Base-by-base conservation (phyloP, 1,140 invertebrate species). In the Calliopsis andreniformis region DNA sequence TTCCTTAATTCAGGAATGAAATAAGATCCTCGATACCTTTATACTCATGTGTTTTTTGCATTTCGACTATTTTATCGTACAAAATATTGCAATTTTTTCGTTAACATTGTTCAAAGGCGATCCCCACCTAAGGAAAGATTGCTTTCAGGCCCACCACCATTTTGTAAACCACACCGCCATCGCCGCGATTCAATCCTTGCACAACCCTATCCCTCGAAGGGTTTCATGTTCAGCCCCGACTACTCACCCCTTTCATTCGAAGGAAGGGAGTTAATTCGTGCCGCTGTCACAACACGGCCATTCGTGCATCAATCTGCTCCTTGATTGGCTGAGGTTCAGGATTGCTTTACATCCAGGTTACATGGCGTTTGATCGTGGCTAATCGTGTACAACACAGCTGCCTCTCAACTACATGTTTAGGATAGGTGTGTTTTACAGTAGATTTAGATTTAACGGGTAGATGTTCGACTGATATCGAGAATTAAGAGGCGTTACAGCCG, bases 231-330 rank as follows among this genome's bases (percentile, higher is more conserved):
- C 69, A 75, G 70, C 66, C 42, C 79, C 59, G 63, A 53, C 62
- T 28, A 79, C 66, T 84, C 83, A 80, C 83, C 82, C 81, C 85
- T 86, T 82, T n/a, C 61, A 25, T 42, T 23, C 58, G 28, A 76
- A 76, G 69, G 71, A 85, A 76, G 68, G 69, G 70, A 69, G 71
- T 86, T 80, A 82, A 83, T 83, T 78, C 71, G 51, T 59, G 61
- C 55, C 75, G 75, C 87, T 89, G 85, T 87, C 87, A 88, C 86
- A 88, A 86, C 83, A 87, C 69, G 28, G 42, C 79, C 71, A 86
- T 87, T 88, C 86, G 82, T 62, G 71, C 86, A 85, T 87, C 86
- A 86, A 87, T 87, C 79, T 58, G 35, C 18, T 23, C 5, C 5
- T 61, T 25, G n/a, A 89, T 87, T 89, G 86, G 85, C 86, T 70